Conservation (phyloP, 1,140 invertebrate species). For the Sesamia nonagrioides region DNA sequence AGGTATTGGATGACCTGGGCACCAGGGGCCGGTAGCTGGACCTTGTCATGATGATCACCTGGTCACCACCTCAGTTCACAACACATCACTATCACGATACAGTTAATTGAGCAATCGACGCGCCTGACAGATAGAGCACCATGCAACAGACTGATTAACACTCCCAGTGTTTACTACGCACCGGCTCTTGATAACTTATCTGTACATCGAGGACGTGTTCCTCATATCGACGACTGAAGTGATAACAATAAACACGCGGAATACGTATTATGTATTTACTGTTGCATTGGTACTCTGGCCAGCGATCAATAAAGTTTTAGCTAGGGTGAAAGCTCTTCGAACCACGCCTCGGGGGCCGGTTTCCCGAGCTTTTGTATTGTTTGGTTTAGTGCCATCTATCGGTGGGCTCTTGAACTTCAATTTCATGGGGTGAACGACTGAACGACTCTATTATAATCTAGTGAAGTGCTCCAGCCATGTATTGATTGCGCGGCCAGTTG, state of each 20-base stretch:
- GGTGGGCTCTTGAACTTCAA: conserved; percentile 51
- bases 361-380: conserved; percentile 62
- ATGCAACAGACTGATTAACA: conserved; percentile 71
- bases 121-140: conserved; percentile 66
- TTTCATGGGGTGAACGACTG: conserved; percentile 14
- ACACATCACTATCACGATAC: conserved; percentile 50
- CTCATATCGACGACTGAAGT: conserved; percentile 9
- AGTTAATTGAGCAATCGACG: conserved; percentile 61
- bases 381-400: conserved; percentile 70
- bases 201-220: conserved; percentile 56
- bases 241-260: conserved; percentile 64
- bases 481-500: conserved; percentile 13
- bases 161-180: conserved; percentile 54
- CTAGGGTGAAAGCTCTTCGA: conserved; percentile 78
- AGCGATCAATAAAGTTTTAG: conserved; percentile 78
- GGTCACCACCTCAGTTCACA: conserved; percentile 36
- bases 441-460: conserved; percentile 8
- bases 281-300: conserved; percentile 49
- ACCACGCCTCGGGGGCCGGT: conserved; percentile 75
- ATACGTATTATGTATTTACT: conserved; percentile 74
- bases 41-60: conserved; percentile 73
- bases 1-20: conserved; percentile 78
- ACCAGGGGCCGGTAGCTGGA: conserved; percentile 81
- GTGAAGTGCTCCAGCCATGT: background rate
- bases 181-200: conserved; percentile 67